Conservation (phyloP, 2,888 invertebrate species). For the Stegophylla sp. region DNA sequence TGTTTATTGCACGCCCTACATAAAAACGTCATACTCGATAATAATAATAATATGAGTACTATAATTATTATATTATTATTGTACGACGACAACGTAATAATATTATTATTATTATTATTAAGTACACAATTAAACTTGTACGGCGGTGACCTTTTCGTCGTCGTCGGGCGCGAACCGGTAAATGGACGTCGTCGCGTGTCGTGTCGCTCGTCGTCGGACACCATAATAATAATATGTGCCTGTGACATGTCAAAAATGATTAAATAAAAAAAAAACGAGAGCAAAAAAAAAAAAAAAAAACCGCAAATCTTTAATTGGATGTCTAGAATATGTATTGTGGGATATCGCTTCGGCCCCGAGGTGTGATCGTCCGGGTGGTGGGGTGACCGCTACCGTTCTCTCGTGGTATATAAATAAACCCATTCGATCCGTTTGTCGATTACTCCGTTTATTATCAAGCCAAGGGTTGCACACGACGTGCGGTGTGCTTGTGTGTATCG, state of each 20-base stretch:
- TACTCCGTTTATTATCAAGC: not conserved
- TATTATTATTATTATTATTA: too few relatives aligned
- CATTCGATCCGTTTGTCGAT: not conserved
- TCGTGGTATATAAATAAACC: constrained; percentile 35
- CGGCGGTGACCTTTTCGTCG: not conserved
- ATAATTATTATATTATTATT: too few relatives aligned
- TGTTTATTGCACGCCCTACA: not conserved
- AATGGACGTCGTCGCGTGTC: not conserved
- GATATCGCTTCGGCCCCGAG: constrained; percentile 18
- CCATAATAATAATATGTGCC: too few relatives aligned
- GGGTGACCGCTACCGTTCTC: not conserved
- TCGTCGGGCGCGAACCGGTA: not conserved
- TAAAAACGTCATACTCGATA: not conserved
- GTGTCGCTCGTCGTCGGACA: too few relatives aligned
- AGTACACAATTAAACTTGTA: not conserved
- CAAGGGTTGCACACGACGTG: constrained; percentile 31
- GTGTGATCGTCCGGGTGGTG: constrained; percentile 20
- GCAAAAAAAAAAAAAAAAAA: not conserved
- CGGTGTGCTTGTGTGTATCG: too few relatives aligned
- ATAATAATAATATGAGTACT: too few relatives aligned
- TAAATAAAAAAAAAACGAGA: too few relatives aligned
- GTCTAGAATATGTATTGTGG: too few relatives aligned
- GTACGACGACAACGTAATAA: not conserved
- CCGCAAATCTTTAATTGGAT: not conserved
- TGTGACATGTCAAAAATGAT: too few relatives aligned